Conservation (phyloP, 2,888 invertebrate genomes). For the Drosophila koepferae region DNA sequence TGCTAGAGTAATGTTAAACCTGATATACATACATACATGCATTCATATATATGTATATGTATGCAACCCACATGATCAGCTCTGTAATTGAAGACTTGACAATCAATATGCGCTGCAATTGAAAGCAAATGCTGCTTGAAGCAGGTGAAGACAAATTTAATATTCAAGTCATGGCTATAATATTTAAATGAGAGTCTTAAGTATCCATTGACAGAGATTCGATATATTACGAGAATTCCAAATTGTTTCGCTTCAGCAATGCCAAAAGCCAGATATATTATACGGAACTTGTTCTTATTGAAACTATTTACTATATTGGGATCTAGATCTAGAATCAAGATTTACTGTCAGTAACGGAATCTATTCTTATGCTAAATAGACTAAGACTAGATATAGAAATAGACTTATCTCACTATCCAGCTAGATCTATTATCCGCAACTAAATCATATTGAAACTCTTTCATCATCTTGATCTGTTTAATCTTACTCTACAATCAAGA, state of each 20-base stretch:
- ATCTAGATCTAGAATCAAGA: too few species aligned
- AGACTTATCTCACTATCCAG: too few species aligned
- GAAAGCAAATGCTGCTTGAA: slow-evolving; percentile 11
- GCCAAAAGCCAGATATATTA: neutral
- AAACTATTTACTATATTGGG: too few species aligned
- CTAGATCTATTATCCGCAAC: neutral
- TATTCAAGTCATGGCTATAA: slow-evolving; percentile 34
- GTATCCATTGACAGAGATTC: slow-evolving; percentile 1
- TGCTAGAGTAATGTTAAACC: slow-evolving; percentile 2
- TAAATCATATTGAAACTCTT: neutral
- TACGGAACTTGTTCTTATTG: too few species aligned
- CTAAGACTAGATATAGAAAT: too few species aligned
- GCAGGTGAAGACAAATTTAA: slow-evolving; percentile 20
- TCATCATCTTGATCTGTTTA: neutral
- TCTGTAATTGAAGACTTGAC: slow-evolving; percentile 33
- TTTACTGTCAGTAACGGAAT: too few species aligned
- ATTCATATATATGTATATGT: too few species aligned
- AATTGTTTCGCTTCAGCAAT: neutral
- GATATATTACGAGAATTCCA: neutral
- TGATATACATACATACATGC: neutral
- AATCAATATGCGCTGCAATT: slow-evolving; percentile 29
- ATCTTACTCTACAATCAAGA: neutral
- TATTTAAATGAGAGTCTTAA: neutral
- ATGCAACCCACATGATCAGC: slow-evolving; percentile 13
- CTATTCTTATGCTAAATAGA: too few species aligned